Evolutionary conservation across 23 tunicate genomes (phyloP), one percentile per base, ranked within the genome.

Genomic region (Ciona savignyi): DNA sequence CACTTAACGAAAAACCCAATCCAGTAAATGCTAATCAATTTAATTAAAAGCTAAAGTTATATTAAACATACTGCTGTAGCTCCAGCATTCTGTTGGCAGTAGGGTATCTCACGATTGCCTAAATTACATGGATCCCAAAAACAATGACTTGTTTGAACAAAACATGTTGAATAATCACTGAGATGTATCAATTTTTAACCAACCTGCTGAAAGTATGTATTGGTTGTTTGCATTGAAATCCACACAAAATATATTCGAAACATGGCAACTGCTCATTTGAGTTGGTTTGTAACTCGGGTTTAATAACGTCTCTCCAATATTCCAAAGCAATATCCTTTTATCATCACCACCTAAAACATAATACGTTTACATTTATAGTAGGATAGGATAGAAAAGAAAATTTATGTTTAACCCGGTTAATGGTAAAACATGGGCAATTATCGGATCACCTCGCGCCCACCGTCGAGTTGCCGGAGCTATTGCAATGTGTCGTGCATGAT

Each of bases 161-260:
- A n/a, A n/a, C n/a, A n/a, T n/a, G n/a, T n/a, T n/a, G n/a, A n/a
- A n/a, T n/a, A n/a, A n/a, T n/a, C n/a, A n/a, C n/a, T n/a, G n/a
- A n/a, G n/a, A 42, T 42, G 56, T 42, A 42, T 42, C 9, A 42
- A 42, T 15, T 42, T 42, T 42, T 15, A 71, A 32, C 2, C 21
- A 29, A 88, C 96, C 96, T 72, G 96, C 77, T 9, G 96, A 88
- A 25, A 88, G 34, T 51, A 88, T 34, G 63, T 32, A 75, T 60
- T 73, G 66, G 32, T 88, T 79, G 23, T 67, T 48, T 19, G 34
- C 29, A 29, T 62, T 67, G 68, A 88, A 88, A 30, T 81, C 80
- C 35, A 82, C 23, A 68, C 96, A 88, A 60, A 88, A 88, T 15
- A 88, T 77, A 62, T 88, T 88, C 6, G 96, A 88, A 32, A 88